phyloP scores from a whole-genome alignment of 92 coral and sea anemone species.

The Heteractis magnifica region DNA sequence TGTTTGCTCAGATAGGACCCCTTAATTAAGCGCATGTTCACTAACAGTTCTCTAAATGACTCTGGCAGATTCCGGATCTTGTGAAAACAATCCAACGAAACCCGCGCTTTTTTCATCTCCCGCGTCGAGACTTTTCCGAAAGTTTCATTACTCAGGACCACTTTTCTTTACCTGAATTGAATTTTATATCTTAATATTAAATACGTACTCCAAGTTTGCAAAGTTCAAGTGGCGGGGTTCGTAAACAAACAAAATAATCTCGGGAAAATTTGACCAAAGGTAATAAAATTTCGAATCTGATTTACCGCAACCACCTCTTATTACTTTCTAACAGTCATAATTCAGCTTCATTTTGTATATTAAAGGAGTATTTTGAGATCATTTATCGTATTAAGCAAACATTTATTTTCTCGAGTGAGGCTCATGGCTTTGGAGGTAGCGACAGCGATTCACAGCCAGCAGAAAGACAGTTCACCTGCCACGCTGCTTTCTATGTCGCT shows the following conservation, averaged over 20 bases:
- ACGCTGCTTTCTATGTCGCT: background rate
- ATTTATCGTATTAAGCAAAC: background rate
- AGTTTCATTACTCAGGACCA: constrained; percentile 25
- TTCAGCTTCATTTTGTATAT: background rate
- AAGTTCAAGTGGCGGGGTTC: constrained; percentile 27
- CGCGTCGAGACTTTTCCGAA: constrained; percentile 32
- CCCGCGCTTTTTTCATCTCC: constrained; percentile 26
- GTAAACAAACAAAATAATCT: background rate
- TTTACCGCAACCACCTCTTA: background rate
- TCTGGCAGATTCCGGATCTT: constrained; percentile 38
- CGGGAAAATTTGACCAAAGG: background rate
- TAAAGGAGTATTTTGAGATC: constrained; percentile 2
- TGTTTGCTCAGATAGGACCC: constrained; percentile 13
- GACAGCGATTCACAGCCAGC: background rate
- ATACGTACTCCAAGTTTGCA: constrained; percentile 33
- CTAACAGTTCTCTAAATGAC: constrained; percentile 1
- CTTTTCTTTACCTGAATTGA: constrained; percentile 17
- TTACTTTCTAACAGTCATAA: constrained; percentile 5
- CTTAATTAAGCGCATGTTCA: constrained; percentile 5
- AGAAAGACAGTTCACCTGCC: background rate
- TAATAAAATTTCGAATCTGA: constrained; percentile 10
- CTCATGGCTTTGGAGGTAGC: background rate
- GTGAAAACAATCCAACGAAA: constrained; percentile 19
- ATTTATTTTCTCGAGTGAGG: background rate
- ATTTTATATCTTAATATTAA: constrained; percentile 30